Evolutionary conservation across 2,797 vertebrate species (phyloP), one percentile per base, ranked within the genome.

Genomic region (Babyrousa celebensis): DNA sequence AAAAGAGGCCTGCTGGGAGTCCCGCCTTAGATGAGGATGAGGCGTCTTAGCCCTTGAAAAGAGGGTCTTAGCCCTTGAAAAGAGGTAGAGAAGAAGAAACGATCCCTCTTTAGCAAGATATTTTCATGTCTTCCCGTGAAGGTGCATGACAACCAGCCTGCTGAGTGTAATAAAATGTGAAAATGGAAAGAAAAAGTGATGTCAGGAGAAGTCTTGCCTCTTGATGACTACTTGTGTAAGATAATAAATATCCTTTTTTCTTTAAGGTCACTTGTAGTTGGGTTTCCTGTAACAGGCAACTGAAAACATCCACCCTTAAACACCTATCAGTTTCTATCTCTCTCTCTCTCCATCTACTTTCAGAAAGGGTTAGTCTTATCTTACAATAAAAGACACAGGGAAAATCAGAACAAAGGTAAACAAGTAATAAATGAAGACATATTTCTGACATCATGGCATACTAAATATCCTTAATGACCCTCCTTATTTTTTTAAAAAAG

Each of bases 251-350:
- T 54, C 12, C 18, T 96, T 54, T 54, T 58, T 85, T 91, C 85
- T 80, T 79, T 27, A 85, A 67, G 52, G 68, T n/a, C 62, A 77
- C 27, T 89, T 84, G 77, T n/a, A 43, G 58, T 43, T 90, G 54
- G 36, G n/a, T 91, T 75, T 93, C 58, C 77, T 56, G 4, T 91
- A 82, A 77, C 52, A 67, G 23, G 32, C 14, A 89, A 56, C 6
- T 12, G 85, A 89, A 85, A 97, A 70, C 52, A 68, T 72, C 14
- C 23, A 52, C n/a, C 23, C 40, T 91, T 85, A 70, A 91, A 91
- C 32, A 91, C 1, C 2, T 11, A n/a, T 70, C 48, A 27, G 14
- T 86, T n/a, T 89, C 78, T 94, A 29, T 68, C 79, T 29, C 32
- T 14, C 78, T 32, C 72, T 40, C 36, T 63, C 80, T 43, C 27